Evolutionary conservation across 2,797 vertebrate species (phyloP).

Genomic region (Sebastes taczanowskii): DNA sequence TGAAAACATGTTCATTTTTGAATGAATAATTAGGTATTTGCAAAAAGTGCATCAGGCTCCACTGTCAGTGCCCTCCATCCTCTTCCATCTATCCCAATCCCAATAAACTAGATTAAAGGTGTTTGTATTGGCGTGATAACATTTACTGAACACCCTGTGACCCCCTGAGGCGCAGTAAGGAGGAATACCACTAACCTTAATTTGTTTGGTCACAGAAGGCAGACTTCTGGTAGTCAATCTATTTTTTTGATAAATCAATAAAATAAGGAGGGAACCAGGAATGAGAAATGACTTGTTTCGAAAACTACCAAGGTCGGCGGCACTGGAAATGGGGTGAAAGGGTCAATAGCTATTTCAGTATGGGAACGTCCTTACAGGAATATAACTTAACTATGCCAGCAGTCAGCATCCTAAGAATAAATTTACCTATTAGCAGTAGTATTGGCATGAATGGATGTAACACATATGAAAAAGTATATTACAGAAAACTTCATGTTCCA

Average conservation of each 20-base stretch:
- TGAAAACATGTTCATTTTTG: not conserved
- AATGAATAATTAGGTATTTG: not conserved
- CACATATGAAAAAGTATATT: not conserved
- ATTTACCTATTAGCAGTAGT: not conserved
- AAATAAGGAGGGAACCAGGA: conserved; percentile 29
- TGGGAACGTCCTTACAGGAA: not conserved
- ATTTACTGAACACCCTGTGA: conserved; percentile 25
- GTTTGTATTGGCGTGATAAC: conserved; percentile 12
- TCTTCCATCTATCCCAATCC: not conserved
- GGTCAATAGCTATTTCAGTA: conserved; percentile 52
- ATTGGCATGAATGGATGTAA: not conserved
- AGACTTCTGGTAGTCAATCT: conserved; percentile 52
- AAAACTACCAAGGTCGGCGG: conserved; percentile 48
- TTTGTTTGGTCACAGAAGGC: conserved; percentile 32
- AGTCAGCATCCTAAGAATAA: not conserved
- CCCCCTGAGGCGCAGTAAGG: conserved; percentile 3
- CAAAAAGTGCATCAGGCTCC: not conserved
- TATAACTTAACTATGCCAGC: not conserved
- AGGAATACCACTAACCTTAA: conserved; percentile 40
- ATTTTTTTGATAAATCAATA: conserved; percentile 68
- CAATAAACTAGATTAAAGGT: not conserved
- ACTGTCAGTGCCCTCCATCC: not conserved
- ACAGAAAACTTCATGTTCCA: not conserved
- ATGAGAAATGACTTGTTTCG: conserved; percentile 61
- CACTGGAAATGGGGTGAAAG: conserved; percentile 46